Percentiles rank a stretch among this genome's conserved stretches.
phyloP scores from a whole-genome alignment of 2,797 vertebrate genomes.

The Crocodylus rhombifer region DNA sequence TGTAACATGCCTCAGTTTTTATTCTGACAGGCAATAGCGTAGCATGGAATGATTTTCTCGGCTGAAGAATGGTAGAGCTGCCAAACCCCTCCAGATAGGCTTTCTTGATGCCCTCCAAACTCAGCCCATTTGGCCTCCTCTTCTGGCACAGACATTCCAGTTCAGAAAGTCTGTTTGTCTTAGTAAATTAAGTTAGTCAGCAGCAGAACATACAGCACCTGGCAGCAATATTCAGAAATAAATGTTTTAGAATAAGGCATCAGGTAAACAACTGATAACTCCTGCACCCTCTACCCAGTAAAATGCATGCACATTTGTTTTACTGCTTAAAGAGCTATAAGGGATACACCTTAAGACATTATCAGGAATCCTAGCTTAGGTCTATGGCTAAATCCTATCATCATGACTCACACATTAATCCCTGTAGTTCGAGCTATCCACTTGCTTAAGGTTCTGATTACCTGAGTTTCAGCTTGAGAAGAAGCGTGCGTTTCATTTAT shows the following conservation, averaged over 20 bases:
- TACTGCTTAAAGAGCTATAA: background rate
- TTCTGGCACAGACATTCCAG: slow-evolving; percentile 5
- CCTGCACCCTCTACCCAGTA: background rate
- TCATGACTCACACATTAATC: background rate
- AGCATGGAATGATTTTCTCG: background rate
- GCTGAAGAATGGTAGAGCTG: background rate
- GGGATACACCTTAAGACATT: background rate
- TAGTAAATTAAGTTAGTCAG: background rate
- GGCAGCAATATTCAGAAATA: slow-evolving; percentile 6
- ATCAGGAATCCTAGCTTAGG: background rate
- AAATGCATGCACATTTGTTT: background rate
- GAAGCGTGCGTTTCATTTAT: fast-evolving
- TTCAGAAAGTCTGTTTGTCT: slow-evolving; percentile 7
- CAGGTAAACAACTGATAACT: slow-evolving; percentile 1
- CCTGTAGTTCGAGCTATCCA: background rate
- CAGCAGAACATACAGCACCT: slow-evolving; percentile 25
- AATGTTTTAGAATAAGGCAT: slow-evolving; percentile 31
- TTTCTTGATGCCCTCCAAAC: background rate
- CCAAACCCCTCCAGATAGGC: background rate
- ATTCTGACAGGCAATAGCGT: background rate
- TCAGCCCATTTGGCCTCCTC: background rate
- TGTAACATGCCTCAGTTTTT: background rate
- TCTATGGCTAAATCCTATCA: background rate
- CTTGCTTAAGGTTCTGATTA: background rate
- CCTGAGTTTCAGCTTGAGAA: background rate